Evolutionary conservation across 53 echinoderm and acorn worm species (phyloP).

Genomic region (Hippasteria phrygiana): DNA sequence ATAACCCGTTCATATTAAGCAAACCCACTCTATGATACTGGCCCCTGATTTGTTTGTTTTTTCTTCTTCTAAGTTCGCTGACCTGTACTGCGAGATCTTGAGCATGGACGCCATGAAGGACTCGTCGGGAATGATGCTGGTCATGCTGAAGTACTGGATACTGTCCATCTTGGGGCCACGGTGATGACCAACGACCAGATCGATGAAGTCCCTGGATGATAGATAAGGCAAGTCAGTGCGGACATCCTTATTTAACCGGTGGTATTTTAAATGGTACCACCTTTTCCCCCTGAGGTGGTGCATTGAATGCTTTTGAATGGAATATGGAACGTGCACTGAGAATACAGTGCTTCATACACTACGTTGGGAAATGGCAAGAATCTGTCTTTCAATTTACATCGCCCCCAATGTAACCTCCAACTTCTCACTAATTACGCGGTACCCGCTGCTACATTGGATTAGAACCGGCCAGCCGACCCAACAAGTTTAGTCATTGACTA

Average conservation of each 20-base stretch:
- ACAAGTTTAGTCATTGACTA: too few species aligned
- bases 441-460: too few species aligned
- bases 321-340: not conserved
- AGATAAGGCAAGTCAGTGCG: not conserved
- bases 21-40: too few species aligned
- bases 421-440: too few species aligned
- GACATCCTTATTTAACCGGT: not conserved
- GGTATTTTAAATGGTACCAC: too few species aligned
- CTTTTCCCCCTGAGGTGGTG: not conserved
- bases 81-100: conserved; percentile 94
- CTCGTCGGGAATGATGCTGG: conserved; percentile 96
- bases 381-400: too few species aligned
- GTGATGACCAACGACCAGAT: conserved; percentile 76
- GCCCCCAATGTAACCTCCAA: too few species aligned
- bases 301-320: not conserved
- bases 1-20: too few species aligned
- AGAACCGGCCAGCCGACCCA: too few species aligned
- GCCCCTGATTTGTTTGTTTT: too few species aligned
- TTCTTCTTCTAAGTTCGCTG: conserved; percentile 35
- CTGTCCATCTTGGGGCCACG: conserved; percentile 81
- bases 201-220: conserved; percentile 81
- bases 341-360: too few species aligned
- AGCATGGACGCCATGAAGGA: conserved; percentile 94
- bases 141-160: conserved; percentile 90
- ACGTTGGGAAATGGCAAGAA: too few species aligned